Conservation (phyloP, 1,140 invertebrate species). For the Rhyacophila brunnea region DNA sequence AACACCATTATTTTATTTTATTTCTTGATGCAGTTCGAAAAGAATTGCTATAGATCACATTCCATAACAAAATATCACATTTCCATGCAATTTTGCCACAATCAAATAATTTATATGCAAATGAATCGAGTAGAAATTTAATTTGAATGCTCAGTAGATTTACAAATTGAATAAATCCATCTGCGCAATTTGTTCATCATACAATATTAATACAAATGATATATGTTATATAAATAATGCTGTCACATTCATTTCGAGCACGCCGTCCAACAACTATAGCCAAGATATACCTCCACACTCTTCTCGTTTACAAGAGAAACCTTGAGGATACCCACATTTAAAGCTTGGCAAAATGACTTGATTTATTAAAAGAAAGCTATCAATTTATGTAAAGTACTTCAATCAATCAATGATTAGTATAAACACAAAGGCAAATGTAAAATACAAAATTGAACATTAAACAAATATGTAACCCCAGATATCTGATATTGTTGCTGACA, state of each 20-base stretch:
- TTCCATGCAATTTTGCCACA: slow-evolving; percentile 29
- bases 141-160: background rate
- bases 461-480: no score
- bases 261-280: background rate
- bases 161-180: background rate
- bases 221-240: background rate
- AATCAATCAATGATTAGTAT: background rate
- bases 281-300: no score
- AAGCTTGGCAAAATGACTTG: no score
- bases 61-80: slow-evolving; percentile 34
- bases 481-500: no score
- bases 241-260: background rate
- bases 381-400: background rate
- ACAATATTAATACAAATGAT: no score
- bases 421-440: no score
- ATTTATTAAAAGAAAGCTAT: background rate
- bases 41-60: slow-evolving; percentile 33
- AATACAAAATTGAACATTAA: no score
- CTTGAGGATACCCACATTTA: background rate
- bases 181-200: no score
- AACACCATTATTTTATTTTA: slow-evolving; percentile 20
- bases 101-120: slow-evolving; percentile 8
- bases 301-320: background rate
- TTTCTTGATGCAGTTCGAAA: slow-evolving; percentile 22
- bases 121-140: background rate